Evolutionary conservation across 2,888 invertebrate species (phyloP), one percentile per base, ranked within the genome.

Genomic region (Orthonychiurus folsomi): DNA sequence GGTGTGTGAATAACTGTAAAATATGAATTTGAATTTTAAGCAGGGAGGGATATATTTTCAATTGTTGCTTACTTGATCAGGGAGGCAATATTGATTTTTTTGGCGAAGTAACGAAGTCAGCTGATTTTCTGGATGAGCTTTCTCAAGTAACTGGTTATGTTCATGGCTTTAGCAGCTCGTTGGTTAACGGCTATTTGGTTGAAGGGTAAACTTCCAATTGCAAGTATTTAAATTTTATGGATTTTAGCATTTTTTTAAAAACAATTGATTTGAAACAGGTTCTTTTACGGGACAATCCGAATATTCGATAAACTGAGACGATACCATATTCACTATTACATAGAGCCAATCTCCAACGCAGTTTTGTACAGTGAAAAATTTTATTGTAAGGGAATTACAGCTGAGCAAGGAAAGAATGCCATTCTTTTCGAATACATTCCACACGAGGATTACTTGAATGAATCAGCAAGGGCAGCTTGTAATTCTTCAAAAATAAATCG

Each of bases 281-380:
- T n/a, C n/a, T 37, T 37, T 15, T 37, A 37, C 15, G 37, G 69
- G 66, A 12, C 62, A 63, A 48, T 61, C 21, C 65, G 65, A 20
- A 48, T 69, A 21, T 62, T 63, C 24, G 69, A 69, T 50, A 61
- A 54, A 28, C 47, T 50, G 12, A 60, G 61, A 12, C 53, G 62
- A 15, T 64, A 66, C 37, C 66, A 64, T 25, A 61, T 65, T 21
- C 24, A 64, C 1, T 69, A 61, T 50, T 65, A 69, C 58, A 50
- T 69, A 18, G 69, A 69, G 52, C 66, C 69, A 3, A 18, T 65
- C 37, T 18, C 25, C 2, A 63, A 58, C n/a, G 59, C 58, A 1
- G 47, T 23, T 2, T 23, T 61, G 20, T 69, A 69, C 53, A 63
- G 61, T 23, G 26, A n/a, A 3, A 21, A 56, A 2, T 56, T 52